Percentiles rank a stretch among this genome's conserved stretches.
Conservation (phyloP, 2,113 vertebrate genomes). For the Carollia perspicillata region DNA sequence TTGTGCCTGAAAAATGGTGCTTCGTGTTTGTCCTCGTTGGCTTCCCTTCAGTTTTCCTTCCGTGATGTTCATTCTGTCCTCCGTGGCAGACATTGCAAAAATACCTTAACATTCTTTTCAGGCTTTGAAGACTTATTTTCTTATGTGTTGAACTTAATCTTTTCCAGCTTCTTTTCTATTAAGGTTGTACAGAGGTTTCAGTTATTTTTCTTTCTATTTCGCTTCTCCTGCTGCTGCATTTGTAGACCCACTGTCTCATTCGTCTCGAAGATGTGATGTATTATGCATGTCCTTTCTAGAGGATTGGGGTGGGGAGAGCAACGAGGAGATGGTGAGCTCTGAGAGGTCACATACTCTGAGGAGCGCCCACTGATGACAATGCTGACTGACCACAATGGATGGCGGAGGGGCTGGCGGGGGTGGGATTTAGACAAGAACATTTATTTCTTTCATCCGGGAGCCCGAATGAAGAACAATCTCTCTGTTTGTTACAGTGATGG, state of each 20-base stretch:
- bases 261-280: slow-evolving; percentile 40
- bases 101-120: slow-evolving; percentile 50
- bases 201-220: slow-evolving; percentile 53
- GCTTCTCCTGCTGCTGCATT: slow-evolving; percentile 55
- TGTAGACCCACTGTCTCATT: slow-evolving; percentile 48
- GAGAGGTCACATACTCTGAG: background rate
- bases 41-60: slow-evolving; percentile 65
- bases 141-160: slow-evolving; percentile 71
- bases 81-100: slow-evolving; percentile 48
- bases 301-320: background rate
- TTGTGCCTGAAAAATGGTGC: slow-evolving; percentile 61
- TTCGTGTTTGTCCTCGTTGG: slow-evolving; percentile 46
- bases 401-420: background rate
- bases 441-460: slow-evolving; percentile 35
- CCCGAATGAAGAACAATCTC: slow-evolving; percentile 62
- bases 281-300: slow-evolving; percentile 35
- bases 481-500: slow-evolving; percentile 69
- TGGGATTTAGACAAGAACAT: background rate
- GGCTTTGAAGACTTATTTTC: slow-evolving; percentile 43
- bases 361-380: background rate
- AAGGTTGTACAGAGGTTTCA: slow-evolving; percentile 21
- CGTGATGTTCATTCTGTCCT: slow-evolving; percentile 42
- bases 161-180: slow-evolving; percentile 65
- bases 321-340: background rate
- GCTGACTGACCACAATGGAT: background rate